Base-by-base conservation (phyloP, 2,113 vertebrate genomes). In the Equus quagga region DNA sequence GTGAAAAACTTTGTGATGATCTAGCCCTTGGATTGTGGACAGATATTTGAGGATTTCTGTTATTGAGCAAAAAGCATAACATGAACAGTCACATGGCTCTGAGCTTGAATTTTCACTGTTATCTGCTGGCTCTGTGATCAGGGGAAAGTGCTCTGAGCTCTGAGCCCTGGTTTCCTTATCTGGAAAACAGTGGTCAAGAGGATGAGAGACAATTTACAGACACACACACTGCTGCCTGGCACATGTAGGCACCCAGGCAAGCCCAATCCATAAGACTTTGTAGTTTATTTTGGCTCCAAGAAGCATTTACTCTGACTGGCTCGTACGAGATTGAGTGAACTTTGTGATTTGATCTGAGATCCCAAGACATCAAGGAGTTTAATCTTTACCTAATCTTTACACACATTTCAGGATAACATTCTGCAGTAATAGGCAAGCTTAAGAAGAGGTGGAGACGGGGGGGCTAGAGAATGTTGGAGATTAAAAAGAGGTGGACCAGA, bases 361-460 rank as follows among this genome's bases (percentile, higher is more conserved):
- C 54, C n/a, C 76, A 81, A 73, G 6, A 80, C 49, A 85, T 41
- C 23, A 33, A 36, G 28, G 14, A 85, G 49, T 64, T 95, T 81
- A 92, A 41, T 88, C 44, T 91, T 88, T 72, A 67, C 41, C 69
- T 88, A 82, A 65, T 67, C 62, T 92, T 91, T 36, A 94, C 93
- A 83, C 24, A 93, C 2, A 69, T 3, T 81, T 88, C n/a, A 60
- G 31, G 23, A 46, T 75, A 51, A 49, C 28, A 60, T 75, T 96
- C 49, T 96, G 54, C 6, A 56, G 18, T 17, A 36, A 26, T 14
- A 84, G 49, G 31, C 36, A 60, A 70, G 21, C 44, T 21, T 83
- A n/a, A 69, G 21, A 44, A 51, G 5, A 19, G 3, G 82, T 82
- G 73, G 89, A 3, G 2, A 92, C 94, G 62, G 28, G 64, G 64